Conservation (phyloP, 2,113 vertebrate genomes). For the Pachyramphus minor region DNA sequence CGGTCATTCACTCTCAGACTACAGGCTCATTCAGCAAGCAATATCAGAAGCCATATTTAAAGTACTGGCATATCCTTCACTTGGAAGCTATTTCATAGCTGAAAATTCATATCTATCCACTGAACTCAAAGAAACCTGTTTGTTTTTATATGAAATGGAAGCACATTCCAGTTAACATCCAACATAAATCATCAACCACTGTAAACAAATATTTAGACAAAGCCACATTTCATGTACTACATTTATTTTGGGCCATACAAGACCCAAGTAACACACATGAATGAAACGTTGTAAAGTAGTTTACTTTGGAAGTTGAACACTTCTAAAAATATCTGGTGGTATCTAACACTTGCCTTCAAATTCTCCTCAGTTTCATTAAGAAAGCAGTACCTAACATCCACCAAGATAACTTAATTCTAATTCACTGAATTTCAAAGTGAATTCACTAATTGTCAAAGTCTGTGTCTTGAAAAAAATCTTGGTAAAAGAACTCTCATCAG, state of each 20-base stretch:
- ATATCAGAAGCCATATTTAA: not conserved
- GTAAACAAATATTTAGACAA: not conserved
- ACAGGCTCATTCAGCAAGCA: not conserved
- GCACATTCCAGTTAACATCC: not conserved
- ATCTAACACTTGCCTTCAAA: not conserved
- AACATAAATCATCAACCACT: not conserved
- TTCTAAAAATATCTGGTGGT: not conserved
- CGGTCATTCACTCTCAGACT: not conserved
- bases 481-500: not conserved
- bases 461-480: not conserved
- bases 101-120: not conserved
- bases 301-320: not conserved
- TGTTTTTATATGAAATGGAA: not conserved
- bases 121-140: not conserved
- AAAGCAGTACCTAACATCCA: not conserved
- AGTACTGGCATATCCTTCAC: not conserved
- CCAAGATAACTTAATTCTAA: not conserved
- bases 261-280: not conserved
- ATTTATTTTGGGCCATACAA: not conserved
- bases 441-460: not conserved
- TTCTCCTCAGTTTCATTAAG: not conserved
- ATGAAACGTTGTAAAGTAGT: not conserved
- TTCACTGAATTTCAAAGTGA: not conserved
- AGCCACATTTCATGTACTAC: not conserved
- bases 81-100: not conserved